phyloP scores from a whole-genome alignment of 1,140 invertebrate species.

The Calliopsis andreniformis region DNA sequence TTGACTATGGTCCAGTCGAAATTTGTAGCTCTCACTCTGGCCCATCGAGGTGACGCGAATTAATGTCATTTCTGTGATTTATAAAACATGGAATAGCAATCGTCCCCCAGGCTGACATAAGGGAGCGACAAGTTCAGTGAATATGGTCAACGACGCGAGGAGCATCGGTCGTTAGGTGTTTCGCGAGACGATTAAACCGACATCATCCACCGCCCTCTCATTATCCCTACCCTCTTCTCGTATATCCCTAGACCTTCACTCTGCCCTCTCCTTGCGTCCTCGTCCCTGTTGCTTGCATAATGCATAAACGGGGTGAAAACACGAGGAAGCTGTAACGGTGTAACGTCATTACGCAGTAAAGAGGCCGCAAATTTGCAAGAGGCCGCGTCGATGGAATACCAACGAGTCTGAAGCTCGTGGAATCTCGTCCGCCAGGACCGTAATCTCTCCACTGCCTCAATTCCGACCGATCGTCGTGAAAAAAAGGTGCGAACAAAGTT shows the following conservation, averaged over 20 bases:
- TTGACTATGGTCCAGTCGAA: too few species aligned
- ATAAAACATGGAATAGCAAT: background rate
- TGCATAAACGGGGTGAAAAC: conserved; percentile 70
- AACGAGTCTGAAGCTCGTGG: conserved; percentile 31
- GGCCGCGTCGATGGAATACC: conserved; percentile 48
- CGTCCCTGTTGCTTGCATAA: conserved; percentile 54
- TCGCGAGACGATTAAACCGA: conserved; percentile 66
- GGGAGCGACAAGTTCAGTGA: conserved; percentile 7
- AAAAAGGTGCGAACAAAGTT: conserved; percentile 11
- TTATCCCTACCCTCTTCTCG: conserved; percentile 53
- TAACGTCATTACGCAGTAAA: conserved; percentile 65
- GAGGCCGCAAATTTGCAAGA: conserved; percentile 60
- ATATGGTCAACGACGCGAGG: conserved; percentile 48
- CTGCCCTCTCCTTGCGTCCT: conserved; percentile 8
- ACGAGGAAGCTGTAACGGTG: conserved; percentile 64
- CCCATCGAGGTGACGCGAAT: too few species aligned
- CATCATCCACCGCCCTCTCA: conserved; percentile 63
- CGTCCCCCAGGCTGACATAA: background rate
- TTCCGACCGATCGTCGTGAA: background rate
- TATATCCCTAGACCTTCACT: too few species aligned
- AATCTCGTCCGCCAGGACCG: conserved; percentile 8
- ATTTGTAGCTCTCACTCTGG: too few species aligned
- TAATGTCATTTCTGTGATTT: conserved; percentile 19
- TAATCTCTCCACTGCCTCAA: conserved; percentile 13
- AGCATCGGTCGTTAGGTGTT: conserved; percentile 62